phyloP scores from a whole-genome alignment of 2,113 vertebrate genomes.

The Albula goreensis region DNA sequence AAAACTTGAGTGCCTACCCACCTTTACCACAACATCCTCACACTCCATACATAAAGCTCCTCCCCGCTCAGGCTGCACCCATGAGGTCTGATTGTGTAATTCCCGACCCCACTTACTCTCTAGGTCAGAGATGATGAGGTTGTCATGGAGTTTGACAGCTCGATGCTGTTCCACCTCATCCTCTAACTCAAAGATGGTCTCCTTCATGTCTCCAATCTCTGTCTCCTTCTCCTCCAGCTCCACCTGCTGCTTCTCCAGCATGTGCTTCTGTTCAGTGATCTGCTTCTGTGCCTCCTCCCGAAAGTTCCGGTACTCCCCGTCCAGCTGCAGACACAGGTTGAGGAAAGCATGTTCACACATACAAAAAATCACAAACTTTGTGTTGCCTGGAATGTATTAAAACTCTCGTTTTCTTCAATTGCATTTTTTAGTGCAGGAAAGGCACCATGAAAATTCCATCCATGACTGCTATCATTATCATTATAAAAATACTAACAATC shows the following conservation, averaged over 20 bases:
- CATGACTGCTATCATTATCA: no score
- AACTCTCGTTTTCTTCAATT: no score
- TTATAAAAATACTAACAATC: no score
- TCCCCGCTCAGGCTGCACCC: background rate
- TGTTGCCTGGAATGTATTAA: no score
- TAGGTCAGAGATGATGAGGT: constrained; percentile 90
- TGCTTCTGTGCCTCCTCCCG: constrained; percentile 86
- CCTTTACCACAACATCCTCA: no score
- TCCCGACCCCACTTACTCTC: constrained; percentile 78
- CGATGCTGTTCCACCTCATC: constrained; percentile 95
- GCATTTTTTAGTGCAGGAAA: no score
- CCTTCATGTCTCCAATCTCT: constrained; percentile 91
- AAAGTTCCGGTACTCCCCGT: constrained; percentile 84
- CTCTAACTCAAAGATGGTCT: constrained; percentile 93
- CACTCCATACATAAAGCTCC: background rate
- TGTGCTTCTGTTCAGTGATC: constrained; percentile 80
- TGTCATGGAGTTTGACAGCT: constrained; percentile 93
- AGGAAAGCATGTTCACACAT: background rate
- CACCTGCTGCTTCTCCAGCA: constrained; percentile 79
- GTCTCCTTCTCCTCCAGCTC: constrained; percentile 90
- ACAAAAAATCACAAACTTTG: background rate
- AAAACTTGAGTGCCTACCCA: no score
- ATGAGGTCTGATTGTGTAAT: background rate
- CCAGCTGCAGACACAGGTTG: constrained; percentile 67
- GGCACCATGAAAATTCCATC: no score